These are phyloP conservation scores for Hemaris fuciformis DNA, from an alignment of 2,888 invertebrate genomes.

Conservation along the genomic window DNA sequence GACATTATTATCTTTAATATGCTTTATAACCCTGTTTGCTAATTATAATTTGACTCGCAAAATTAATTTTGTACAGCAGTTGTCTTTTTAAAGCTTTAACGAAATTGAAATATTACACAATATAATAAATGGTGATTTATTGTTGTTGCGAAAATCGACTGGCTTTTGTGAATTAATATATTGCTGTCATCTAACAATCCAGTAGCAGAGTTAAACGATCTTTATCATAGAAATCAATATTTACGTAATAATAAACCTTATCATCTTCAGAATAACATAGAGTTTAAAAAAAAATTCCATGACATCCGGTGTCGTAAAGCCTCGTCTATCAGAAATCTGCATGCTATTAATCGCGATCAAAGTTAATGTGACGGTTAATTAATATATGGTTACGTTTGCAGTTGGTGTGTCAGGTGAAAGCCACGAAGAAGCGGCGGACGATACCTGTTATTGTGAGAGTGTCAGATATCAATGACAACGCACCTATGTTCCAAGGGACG, in stretches of 20 bases:
- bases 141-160: neutral
- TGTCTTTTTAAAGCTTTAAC: neutral
- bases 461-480: conserved; percentile 95
- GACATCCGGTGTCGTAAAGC: conserved; percentile 25
- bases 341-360: conserved; percentile 33
- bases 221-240: neutral
- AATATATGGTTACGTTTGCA: conserved; percentile 63
- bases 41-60: neutral
- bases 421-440: conserved; percentile 89
- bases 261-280: neutral
- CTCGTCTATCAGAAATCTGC: conserved; percentile 19
- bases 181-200: neutral
- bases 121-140: neutral
- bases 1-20: neutral
- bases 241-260: neutral
- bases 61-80: neutral
- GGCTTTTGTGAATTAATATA: conserved; percentile 1
- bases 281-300: conserved; percentile 12
- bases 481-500: conserved; percentile 90
- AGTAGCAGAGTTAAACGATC: conserved; percentile 6
- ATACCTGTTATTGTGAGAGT: conserved; percentile 94
- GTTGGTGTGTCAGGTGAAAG: conserved; percentile 91
- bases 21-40: neutral
- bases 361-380: conserved; percentile 32
- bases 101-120: neutral